Evolutionary conservation across 2,797 vertebrate species (phyloP).

Genomic region (Pseudocheirus occidentalis): DNA sequence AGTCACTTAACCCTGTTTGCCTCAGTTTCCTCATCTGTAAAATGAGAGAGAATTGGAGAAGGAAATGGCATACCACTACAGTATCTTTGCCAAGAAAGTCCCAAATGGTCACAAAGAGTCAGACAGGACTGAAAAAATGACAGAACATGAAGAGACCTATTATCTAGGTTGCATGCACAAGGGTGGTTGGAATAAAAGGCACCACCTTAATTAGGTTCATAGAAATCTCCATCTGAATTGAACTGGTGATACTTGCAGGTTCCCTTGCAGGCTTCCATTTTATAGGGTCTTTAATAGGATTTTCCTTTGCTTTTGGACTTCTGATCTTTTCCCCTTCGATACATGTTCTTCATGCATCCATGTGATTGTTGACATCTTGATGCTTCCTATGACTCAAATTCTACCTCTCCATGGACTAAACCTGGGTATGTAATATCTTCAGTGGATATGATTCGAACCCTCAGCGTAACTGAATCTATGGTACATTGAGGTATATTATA

Average conservation of each 20-base stretch:
- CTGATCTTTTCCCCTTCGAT: background rate
- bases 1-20: background rate
- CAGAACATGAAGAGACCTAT: background rate
- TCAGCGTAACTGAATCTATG: background rate
- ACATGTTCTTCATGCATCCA: background rate
- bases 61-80: background rate
- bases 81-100: background rate
- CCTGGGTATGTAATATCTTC: background rate
- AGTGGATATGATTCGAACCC: background rate
- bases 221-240: background rate
- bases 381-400: background rate
- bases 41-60: background rate
- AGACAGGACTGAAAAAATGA: background rate
- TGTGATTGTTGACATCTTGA: background rate
- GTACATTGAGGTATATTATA: background rate
- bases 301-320: background rate
- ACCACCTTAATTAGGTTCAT: background rate
- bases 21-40: background rate
- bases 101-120: background rate
- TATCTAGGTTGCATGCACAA: background rate
- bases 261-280: background rate
- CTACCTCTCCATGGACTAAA: background rate
- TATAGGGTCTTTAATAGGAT: background rate
- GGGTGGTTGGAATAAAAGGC: background rate
- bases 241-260: background rate